Percentiles rank a stretch among this genome's conserved stretches.
Conservation (phyloP, 2,888 invertebrate species). For the Eumacrocentrus americanus region DNA sequence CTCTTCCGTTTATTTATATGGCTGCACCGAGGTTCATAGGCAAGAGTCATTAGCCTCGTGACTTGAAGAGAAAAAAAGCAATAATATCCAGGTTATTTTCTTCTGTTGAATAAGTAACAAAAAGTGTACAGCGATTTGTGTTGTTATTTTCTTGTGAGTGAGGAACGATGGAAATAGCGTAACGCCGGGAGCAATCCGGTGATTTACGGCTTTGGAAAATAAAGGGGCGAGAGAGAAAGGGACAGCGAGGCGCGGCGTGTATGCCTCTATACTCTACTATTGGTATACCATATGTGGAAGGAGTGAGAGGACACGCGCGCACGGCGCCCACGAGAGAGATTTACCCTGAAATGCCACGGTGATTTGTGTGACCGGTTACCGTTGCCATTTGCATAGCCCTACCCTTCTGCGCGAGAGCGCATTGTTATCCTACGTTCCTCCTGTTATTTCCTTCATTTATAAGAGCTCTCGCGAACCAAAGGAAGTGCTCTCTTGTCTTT, state of each 20-base stretch:
- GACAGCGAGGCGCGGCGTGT: conserved; percentile 13
- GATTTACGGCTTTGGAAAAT: conserved; percentile 46
- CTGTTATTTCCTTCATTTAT: conserved; percentile 28
- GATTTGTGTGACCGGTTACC: conserved; percentile 50
- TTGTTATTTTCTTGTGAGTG: neutral
- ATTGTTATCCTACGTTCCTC: conserved; percentile 34
- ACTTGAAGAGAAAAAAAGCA: too few relatives aligned
- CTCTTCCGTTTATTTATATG: conserved; percentile 3
- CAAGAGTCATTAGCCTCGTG: neutral
- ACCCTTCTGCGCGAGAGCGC: conserved; percentile 23
- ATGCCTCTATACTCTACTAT: too few relatives aligned
- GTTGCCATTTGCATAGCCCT: conserved; percentile 47
- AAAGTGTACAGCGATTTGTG: neutral
- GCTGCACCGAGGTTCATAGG: neutral
- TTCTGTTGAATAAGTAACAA: neutral
- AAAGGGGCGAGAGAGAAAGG: conserved; percentile 15
- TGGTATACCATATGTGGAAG: too few relatives aligned
- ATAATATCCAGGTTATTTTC: neutral
- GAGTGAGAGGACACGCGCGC: conserved; percentile 9
- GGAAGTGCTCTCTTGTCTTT: neutral
- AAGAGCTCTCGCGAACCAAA: neutral
- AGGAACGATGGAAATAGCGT: conserved; percentile 48
- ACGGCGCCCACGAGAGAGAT: conserved; percentile 26
- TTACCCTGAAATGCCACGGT: conserved; percentile 45
- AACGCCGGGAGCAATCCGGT: conserved; percentile 51